These are phyloP conservation scores for Stenodera caucasica DNA, from an alignment of 2,888 invertebrate genomes.

Conservation along the genomic window DNA sequence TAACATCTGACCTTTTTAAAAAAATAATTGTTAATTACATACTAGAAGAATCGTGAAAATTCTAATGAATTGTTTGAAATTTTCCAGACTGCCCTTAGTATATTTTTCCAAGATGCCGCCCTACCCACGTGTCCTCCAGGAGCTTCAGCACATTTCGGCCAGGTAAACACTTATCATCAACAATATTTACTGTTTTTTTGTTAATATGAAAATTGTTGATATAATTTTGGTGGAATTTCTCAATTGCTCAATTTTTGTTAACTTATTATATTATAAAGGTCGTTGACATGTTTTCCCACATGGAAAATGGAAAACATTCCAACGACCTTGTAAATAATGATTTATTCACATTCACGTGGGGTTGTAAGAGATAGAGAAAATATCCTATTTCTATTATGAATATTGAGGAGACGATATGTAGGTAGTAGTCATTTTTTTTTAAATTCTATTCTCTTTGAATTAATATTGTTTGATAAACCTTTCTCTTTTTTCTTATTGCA, in stretches of 20 bases:
- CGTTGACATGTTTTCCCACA: conserved; percentile 16
- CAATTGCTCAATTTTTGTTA: no score
- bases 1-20: neutral
- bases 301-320: neutral
- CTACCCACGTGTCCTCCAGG: conserved; percentile 76
- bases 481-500: neutral
- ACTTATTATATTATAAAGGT: no score
- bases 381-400: neutral
- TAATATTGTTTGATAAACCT: neutral
- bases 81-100: conserved; percentile 87
- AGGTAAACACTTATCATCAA: conserved; percentile 60
- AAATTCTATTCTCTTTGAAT: neutral
- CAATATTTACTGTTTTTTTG: neutral
- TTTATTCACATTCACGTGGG: conserved; percentile 13
- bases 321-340: conserved; percentile 23
- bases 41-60: no score
- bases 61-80: neutral
- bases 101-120: conserved; percentile 93
- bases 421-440: neutral
- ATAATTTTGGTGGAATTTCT: no score
- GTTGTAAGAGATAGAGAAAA: neutral
- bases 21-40: neutral
- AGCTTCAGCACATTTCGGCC: conserved; percentile 77
- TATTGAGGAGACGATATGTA: neutral
- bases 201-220: neutral